These are phyloP conservation scores for Hirtodrosophila alboralis DNA, from an alignment of 2,888 invertebrate genomes.

Conservation along the genomic window DNA sequence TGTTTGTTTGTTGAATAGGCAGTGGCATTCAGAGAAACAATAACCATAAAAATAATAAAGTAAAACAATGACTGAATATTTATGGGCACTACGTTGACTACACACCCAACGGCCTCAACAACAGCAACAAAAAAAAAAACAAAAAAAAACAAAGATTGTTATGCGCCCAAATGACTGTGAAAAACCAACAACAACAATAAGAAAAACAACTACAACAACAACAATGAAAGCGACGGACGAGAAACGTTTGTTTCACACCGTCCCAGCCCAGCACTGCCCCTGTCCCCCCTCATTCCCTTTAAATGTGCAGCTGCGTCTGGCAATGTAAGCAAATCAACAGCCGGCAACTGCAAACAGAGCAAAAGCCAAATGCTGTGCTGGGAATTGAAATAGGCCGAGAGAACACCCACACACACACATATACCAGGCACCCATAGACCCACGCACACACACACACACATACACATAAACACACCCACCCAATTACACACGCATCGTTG, in stretches of 20 bases:
- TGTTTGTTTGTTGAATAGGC: neutral
- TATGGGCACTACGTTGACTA: conserved; percentile 53
- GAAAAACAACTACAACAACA: no score
- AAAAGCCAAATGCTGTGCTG: conserved; percentile 67
- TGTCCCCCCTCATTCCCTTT: conserved; percentile 3
- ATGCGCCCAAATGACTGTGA: conserved; percentile 68
- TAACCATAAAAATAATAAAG: conserved; percentile 79
- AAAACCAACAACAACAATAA: conserved; percentile 41
- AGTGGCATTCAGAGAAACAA: conserved; percentile 57
- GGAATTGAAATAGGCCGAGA: conserved; percentile 57
- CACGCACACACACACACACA: conserved; percentile 5
- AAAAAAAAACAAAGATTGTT: conserved; percentile 43
- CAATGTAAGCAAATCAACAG: conserved; percentile 69
- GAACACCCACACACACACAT: conserved; percentile 23
- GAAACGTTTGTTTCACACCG: conserved; percentile 34
- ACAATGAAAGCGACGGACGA: conserved; percentile 23
- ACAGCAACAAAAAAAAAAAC: conserved; percentile 20
- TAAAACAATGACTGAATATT: conserved; percentile 77
- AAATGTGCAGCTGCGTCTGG: conserved; percentile 66
- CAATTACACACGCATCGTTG: conserved; percentile 63
- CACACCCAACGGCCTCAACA: conserved; percentile 16
- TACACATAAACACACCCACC: conserved; percentile 14
- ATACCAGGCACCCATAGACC: conserved; percentile 10
- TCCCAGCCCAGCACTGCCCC: neutral
- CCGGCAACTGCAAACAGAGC: conserved; percentile 58